phyloP scores from a whole-genome alignment of 2,113 vertebrate genomes.

The Poeciliopsis turrubarensis region DNA sequence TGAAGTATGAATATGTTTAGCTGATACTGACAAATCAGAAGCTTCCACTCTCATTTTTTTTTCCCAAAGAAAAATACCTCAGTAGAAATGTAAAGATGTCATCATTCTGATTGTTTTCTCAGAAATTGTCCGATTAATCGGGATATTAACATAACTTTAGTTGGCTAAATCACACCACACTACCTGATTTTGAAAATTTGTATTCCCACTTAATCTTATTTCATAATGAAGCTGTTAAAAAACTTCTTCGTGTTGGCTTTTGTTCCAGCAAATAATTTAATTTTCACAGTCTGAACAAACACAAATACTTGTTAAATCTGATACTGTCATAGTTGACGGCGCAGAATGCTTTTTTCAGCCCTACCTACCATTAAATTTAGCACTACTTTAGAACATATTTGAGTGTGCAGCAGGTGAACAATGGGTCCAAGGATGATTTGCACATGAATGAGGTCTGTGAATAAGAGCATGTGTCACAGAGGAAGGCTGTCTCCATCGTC shows the following conservation, averaged over 20 bases:
- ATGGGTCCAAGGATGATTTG: constrained; percentile 74
- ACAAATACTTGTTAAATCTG: constrained; percentile 18
- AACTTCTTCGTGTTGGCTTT: neutral
- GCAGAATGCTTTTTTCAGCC: constrained; percentile 60
- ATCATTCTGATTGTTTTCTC: no score
- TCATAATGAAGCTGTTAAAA: neutral
- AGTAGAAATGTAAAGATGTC: no score
- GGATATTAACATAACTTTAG: no score
- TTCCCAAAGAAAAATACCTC: no score
- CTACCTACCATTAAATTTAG: constrained; percentile 69
- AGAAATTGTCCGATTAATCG: no score
- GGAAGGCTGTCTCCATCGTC: constrained; percentile 72
- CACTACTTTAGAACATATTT: constrained; percentile 78
- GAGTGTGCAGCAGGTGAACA: constrained; percentile 69
- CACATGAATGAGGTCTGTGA: constrained; percentile 82
- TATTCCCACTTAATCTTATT: neutral
- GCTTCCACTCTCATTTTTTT: no score
- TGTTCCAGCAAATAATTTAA: constrained; percentile 22
- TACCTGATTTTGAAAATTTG: neutral
- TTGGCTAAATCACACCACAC: no score
- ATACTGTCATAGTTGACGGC: constrained; percentile 46
- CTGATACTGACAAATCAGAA: no score
- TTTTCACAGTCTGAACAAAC: constrained; percentile 18
- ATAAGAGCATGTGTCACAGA: constrained; percentile 76
- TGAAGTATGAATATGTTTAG: no score